A percentile compares a stretch with the other conserved stretches of the same genome.
These are phyloP conservation scores for Eciton burchellii DNA, from an alignment of 1,140 invertebrate genomes.

Conservation along the genomic window DNA sequence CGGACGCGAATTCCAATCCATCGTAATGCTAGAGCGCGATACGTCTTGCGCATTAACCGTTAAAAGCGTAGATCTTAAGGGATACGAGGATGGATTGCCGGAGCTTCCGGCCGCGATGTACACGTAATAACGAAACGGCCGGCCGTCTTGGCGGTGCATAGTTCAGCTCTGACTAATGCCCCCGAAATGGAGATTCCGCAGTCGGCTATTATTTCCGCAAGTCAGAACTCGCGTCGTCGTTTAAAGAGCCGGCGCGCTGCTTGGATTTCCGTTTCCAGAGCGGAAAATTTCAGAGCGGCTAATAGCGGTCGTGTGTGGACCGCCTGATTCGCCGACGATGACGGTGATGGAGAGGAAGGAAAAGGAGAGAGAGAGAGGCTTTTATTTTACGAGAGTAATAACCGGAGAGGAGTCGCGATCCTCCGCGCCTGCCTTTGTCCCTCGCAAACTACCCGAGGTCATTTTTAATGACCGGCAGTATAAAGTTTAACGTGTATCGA, in stretches of 20 bases:
- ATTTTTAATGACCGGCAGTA: conserved; percentile 65
- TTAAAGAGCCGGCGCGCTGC: conserved; percentile 27
- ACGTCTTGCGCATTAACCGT: not conserved
- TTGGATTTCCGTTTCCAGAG: conserved; percentile 37
- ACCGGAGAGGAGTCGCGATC: conserved; percentile 22
- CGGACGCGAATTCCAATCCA: not conserved
- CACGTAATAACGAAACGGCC: conserved; percentile 33
- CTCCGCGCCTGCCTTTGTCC: conserved; percentile 29
- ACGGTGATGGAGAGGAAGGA: not conserved
- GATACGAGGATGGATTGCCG: conserved; percentile 14
- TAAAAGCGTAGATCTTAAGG: conserved; percentile 30
- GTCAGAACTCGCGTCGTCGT: conserved; percentile 23
- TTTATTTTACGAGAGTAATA: conserved; percentile 55
- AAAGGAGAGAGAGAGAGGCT: too few species aligned
- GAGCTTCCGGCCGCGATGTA: conserved; percentile 23
- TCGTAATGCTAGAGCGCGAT: not conserved
- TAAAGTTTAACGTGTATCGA: conserved; percentile 64
- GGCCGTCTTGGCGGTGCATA: conserved; percentile 22
- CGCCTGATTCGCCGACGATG: not conserved
- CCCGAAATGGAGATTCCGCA: conserved; percentile 38
- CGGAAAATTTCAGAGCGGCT: conserved; percentile 55
- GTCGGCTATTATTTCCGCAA: conserved; percentile 42
- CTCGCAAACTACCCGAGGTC: conserved; percentile 39
- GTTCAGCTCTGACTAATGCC: conserved; percentile 44
- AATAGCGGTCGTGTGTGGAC: conserved; percentile 29